phyloP scores from a whole-genome alignment of 2,113 vertebrate species.

The Hylia prasina region DNA sequence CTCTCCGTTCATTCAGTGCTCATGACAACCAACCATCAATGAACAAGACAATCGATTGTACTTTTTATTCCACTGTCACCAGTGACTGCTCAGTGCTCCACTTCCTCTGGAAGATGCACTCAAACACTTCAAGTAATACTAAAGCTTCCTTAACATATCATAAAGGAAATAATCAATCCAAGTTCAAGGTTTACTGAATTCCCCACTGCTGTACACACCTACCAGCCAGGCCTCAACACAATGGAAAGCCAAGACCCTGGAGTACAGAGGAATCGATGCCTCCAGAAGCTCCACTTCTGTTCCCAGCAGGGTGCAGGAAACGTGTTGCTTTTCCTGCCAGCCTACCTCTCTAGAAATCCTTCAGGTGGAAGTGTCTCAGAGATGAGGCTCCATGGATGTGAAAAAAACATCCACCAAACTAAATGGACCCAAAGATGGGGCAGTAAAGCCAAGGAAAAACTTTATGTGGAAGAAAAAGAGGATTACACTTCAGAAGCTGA shows the following conservation, averaged over 20 bases:
- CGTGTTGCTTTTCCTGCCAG: not conserved
- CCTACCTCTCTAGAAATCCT: not conserved
- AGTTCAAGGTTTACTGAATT: not conserved
- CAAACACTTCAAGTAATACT: not conserved
- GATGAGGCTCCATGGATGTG: not conserved
- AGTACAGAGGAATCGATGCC: fast-evolving
- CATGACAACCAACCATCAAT: not conserved
- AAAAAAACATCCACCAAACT: not conserved
- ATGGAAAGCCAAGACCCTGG: not conserved
- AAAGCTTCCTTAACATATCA: not conserved
- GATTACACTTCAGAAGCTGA: not conserved
- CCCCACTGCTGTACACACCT: not conserved
- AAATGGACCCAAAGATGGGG: not conserved
- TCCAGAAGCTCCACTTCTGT: not conserved
- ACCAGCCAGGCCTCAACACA: not conserved
- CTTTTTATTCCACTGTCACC: fast-evolving
- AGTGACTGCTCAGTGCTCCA: not conserved
- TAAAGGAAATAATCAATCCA: not conserved
- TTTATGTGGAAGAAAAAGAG: not conserved
- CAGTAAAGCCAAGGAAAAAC: not conserved
- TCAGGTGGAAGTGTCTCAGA: not conserved
- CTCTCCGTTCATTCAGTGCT: fast-evolving
- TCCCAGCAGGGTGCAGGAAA: not conserved
- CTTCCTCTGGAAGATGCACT: not conserved
- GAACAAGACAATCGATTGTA: not conserved